Evolutionary conservation across 1,140 invertebrate genomes (phyloP).

Genomic region (Phthorimaea operculella): DNA sequence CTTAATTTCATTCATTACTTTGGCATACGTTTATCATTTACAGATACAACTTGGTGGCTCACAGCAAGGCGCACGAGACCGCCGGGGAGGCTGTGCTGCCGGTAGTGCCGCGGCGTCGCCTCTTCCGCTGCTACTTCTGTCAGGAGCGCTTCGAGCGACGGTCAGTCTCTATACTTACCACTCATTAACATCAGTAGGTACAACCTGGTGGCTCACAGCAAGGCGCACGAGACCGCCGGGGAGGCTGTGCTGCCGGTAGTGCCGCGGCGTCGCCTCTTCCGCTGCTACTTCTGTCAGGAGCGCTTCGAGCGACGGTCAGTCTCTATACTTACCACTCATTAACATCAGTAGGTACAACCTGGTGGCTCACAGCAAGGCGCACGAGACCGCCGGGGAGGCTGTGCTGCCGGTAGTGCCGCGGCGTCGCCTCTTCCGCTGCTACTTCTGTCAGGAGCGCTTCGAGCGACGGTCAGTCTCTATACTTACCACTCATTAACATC

Average conservation of each 20-base stretch:
- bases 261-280: slow-evolving; percentile 39
- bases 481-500: neutral
- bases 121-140: slow-evolving; percentile 58
- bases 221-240: slow-evolving; percentile 25
- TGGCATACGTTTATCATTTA: too few species aligned
- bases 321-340: slow-evolving; percentile 2
- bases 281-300: slow-evolving; percentile 55
- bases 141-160: slow-evolving; percentile 50
- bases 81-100: slow-evolving; percentile 8
- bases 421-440: slow-evolving; percentile 52
- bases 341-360: slow-evolving; percentile 41
- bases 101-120: slow-evolving; percentile 24
- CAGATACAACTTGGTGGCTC: slow-evolving; percentile 51
- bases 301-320: slow-evolving; percentile 46
- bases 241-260: slow-evolving; percentile 9
- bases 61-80: slow-evolving; percentile 33
- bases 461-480: slow-evolving; percentile 33
- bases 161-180: slow-evolving; percentile 11
- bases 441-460: slow-evolving; percentile 54
- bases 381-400: slow-evolving; percentile 17
- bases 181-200: slow-evolving; percentile 21
- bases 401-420: slow-evolving; percentile 10
- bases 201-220: slow-evolving; percentile 48
- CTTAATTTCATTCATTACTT: too few species aligned
- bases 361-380: slow-evolving; percentile 40